Evolutionary conservation across 2,113 vertebrate genomes (phyloP).

Genomic region (Serranochromis macrocephalus): DNA sequence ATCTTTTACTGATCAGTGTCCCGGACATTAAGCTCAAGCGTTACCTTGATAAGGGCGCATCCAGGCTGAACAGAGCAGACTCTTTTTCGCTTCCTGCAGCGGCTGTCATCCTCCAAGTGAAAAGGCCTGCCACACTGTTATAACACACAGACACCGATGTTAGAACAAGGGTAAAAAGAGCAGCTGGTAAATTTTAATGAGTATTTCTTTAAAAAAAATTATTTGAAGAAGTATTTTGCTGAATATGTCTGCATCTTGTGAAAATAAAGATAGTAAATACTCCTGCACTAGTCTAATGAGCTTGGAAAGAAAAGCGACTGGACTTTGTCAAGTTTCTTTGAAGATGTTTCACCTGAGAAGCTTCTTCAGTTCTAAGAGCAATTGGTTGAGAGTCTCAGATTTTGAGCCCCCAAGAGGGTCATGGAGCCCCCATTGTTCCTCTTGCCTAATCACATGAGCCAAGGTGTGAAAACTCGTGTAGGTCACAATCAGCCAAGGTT

Average conservation of each 20-base stretch:
- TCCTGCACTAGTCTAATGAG: neutral
- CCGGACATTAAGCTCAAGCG: fast-evolving
- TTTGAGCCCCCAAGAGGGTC: neutral
- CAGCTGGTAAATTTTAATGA: neutral
- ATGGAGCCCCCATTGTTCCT: neutral
- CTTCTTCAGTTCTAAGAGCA: neutral
- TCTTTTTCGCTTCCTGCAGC: neutral
- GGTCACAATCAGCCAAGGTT: neutral
- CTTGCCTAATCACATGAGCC: neutral
- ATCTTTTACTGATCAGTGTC: neutral
- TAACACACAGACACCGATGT: neutral
- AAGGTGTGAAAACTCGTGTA: neutral
- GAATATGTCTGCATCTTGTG: neutral
- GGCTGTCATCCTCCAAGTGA: neutral
- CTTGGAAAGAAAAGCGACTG: neutral
- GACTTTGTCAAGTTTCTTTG: fast-evolving
- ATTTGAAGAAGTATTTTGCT: neutral
- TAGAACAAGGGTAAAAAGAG: neutral
- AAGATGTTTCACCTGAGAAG: fast-evolving
- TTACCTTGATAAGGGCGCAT: neutral
- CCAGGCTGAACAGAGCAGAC: neutral
- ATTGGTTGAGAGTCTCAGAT: neutral
- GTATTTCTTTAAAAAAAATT: neutral
- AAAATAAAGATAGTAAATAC: neutral
- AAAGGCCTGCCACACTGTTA: neutral